Conservation (phyloP, 2,888 invertebrate species). For the Priapulus caudatus region DNA sequence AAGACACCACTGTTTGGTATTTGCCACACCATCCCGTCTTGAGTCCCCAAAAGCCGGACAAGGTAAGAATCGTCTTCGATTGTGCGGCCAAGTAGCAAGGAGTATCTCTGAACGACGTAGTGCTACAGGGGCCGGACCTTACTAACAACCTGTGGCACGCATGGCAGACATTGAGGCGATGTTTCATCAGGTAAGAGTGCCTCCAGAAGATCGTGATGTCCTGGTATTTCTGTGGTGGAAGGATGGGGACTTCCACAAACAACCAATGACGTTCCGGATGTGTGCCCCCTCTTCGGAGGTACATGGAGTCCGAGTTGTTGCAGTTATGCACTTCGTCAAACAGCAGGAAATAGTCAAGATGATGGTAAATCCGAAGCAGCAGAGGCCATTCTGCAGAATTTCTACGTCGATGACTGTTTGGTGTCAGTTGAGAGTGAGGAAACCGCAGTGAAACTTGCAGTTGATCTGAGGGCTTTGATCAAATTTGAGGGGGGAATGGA, state of each 20-base stretch:
- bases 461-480: neutral
- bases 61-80: too few relatives aligned
- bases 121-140: too few relatives aligned
- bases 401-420: constrained; percentile 15
- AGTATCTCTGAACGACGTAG: too few relatives aligned
- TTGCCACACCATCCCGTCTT: too few relatives aligned
- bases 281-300: constrained; percentile 8
- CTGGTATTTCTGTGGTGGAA: constrained; percentile 12
- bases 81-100: too few relatives aligned
- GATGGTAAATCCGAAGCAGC: neutral
- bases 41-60: too few relatives aligned
- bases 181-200: constrained; percentile 11
- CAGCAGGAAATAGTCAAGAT: constrained; percentile 1
- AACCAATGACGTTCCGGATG: neutral
- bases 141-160: neutral
- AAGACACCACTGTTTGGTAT: too few relatives aligned
- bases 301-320: constrained; percentile 12
- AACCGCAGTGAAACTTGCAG: neutral
- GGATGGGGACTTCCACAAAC: neutral
- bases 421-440: constrained; percentile 11
- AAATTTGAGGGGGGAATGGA: too few relatives aligned
- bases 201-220: neutral
- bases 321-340: constrained; percentile 10
- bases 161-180: constrained; percentile 10
- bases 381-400: constrained; percentile 8